These are phyloP conservation scores for Argyrosomus regius DNA, from an alignment of 2,797 vertebrate genomes.

Conservation along the genomic window DNA sequence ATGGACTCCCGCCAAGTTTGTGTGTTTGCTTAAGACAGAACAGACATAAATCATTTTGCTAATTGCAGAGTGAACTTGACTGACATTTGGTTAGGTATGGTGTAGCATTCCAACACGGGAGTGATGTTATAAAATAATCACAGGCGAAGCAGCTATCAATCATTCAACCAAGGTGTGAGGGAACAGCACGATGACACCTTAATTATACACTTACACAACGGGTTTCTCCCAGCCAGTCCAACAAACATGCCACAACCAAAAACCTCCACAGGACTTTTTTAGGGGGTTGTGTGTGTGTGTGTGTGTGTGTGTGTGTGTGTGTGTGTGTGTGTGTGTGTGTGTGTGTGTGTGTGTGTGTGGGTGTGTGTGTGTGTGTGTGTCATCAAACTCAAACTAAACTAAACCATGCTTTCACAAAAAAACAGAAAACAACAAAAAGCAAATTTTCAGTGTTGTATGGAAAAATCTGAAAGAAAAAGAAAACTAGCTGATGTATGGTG, in stretches of 20 bases:
- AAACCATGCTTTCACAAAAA: conserved; percentile 26
- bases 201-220: conserved; percentile 81
- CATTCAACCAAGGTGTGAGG: conserved; percentile 72
- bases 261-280: conserved; percentile 70
- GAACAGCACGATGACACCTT: conserved; percentile 79
- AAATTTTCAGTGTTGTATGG: not conserved
- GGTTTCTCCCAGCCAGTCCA: conserved; percentile 80
- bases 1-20: conserved; percentile 56
- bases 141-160: conserved; percentile 82
- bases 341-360: too few species aligned
- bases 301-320: not conserved
- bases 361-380: conserved; percentile 14
- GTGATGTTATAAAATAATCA: conserved; percentile 86
- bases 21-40: conserved; percentile 67
- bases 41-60: conserved; percentile 81
- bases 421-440: conserved; percentile 2
- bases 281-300: conserved; percentile 34
- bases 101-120: conserved; percentile 74
- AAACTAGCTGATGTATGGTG: conserved; percentile 34
- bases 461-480: conserved; percentile 10
- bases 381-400: conserved; percentile 23
- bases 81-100: conserved; percentile 75
- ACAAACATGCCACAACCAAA: conserved; percentile 81
- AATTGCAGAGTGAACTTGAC: conserved; percentile 83
- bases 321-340: not conserved